Percentiles rank a stretch among this genome's conserved stretches.
Evolutionary conservation across 2,888 invertebrate species (phyloP).

Genomic region (Aphidius colemani): DNA sequence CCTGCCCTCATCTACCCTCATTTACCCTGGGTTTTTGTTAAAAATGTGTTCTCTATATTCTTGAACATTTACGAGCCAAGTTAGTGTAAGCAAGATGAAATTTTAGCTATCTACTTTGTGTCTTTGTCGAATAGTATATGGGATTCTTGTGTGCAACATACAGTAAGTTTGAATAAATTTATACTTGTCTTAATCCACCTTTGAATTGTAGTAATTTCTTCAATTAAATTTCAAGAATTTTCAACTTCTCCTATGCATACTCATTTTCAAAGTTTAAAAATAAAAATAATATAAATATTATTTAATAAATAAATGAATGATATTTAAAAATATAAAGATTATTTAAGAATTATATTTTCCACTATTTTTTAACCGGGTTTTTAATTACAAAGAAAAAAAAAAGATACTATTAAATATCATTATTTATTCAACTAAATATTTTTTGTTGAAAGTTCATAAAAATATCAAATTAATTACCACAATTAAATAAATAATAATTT

Average conservation of each 20-base stretch:
- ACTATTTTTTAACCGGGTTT: too few species aligned
- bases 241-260: too few species aligned
- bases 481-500: too few species aligned
- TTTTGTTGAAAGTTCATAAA: too few species aligned
- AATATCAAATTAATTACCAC: too few species aligned
- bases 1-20: not conserved
- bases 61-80: slow-evolving; percentile 5
- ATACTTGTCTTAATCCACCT: slow-evolving; percentile 17
- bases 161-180: slow-evolving; percentile 22
- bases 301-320: too few species aligned
- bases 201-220: slow-evolving; percentile 25
- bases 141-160: not conserved
- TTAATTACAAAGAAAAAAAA: not conserved
- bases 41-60: slow-evolving; percentile 11
- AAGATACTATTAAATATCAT: not conserved
- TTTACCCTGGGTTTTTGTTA: slow-evolving; percentile 8
- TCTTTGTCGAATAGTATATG: slow-evolving; percentile 6
- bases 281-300: too few species aligned
- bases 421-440: too few species aligned
- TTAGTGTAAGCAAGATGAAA: slow-evolving; percentile 11
- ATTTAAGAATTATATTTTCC: too few species aligned
- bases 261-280: too few species aligned
- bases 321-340: too few species aligned
- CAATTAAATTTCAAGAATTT: slow-evolving; percentile 20
- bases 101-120: slow-evolving; percentile 13